Base-by-base conservation (phyloP, 2,113 vertebrate species). In the Smithornis capensis region DNA sequence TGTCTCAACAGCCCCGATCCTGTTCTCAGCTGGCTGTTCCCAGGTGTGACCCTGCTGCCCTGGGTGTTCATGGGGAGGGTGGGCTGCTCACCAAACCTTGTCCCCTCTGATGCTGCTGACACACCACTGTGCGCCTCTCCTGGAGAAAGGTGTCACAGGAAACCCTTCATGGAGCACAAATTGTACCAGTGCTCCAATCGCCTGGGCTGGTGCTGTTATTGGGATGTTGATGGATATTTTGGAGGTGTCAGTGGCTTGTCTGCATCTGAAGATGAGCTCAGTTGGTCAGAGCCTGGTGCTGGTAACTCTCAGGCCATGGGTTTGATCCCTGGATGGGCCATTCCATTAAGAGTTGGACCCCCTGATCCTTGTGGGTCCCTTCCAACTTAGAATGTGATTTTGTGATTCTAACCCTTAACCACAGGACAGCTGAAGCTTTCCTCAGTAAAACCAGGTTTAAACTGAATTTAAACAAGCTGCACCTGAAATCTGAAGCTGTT, bases 141-240 rank as follows among this genome's bases (percentile, higher is more conserved):
- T 10, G 45, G 40, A 7, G 24, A 40, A 35, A 49, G 35, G 6
- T 19, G 55, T 19, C 23, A 11, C n/a, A 37, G 14, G 56, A 33
- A 83, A 35, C 22, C 68, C 68, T 50, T 44, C 1, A 0, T 35
- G 70, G 56, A 31, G 23, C 77, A 45, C 2, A 19, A 50, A 40
- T 6, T 11, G 40, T 9, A 14, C 6, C 52, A 4, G 40, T 19
- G 52, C 47, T 47, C 52, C 55, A 7, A 89, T 91, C 89, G 82
- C 69, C 82, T 85, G 91, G 92, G 19, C 74, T 91, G 91, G 70
- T 89, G 44, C 77, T 89, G 18, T 28, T 82, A 57, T 1, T n/a
- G 67, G 89, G 60, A 24, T 4, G 10, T 25, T 74, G 52, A 49
- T 8, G n/a, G 42, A 1, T 18, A 5, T n/a, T 16, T 14, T 3